These are phyloP conservation scores for Amphiprion ocellaris DNA, from an alignment of 2,113 vertebrate species.

Conservation along the genomic window DNA sequence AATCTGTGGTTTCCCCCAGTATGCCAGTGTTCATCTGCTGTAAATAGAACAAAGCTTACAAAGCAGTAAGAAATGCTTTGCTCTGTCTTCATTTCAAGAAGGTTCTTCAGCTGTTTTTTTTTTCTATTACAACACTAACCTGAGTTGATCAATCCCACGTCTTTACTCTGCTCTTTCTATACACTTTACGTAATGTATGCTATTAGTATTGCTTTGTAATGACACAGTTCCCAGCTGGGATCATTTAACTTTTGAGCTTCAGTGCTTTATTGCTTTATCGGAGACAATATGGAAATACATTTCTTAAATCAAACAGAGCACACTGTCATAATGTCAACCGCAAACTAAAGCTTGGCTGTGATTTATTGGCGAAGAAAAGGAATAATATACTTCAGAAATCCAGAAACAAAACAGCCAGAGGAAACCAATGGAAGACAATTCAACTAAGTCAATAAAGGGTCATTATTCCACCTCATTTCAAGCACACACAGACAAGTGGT, in stretches of 20 bases:
- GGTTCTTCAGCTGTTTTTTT: neutral
- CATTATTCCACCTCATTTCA: constrained; percentile 70
- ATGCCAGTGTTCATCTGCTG: constrained; percentile 54
- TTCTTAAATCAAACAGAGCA: constrained; percentile 54
- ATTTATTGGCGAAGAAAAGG: constrained; percentile 41
- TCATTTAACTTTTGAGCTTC: constrained; percentile 44
- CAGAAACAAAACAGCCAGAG: constrained; percentile 57
- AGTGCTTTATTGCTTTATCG: constrained; percentile 37
- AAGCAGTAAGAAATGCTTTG: constrained; percentile 21
- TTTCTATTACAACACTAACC: neutral
- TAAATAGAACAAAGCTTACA: constrained; percentile 46
- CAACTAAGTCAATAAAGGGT: constrained; percentile 71
- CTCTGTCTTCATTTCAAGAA: constrained; percentile 4
- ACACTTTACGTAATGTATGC: neutral
- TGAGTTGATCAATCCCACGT: neutral
- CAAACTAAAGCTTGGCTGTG: constrained; percentile 32
- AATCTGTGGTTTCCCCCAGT: constrained; percentile 18
- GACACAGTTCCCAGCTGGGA: constrained; percentile 9
- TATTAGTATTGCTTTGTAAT: constrained; percentile 20
- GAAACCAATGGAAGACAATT: constrained; percentile 45
- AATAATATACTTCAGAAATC: constrained; percentile 36
- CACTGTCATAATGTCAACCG: constrained; percentile 34
- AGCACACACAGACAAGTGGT: constrained; percentile 54
- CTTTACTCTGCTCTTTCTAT: constrained; percentile 18
- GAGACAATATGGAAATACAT: constrained; percentile 38